phyloP scores from a whole-genome alignment of 2,797 vertebrate genomes.

The Gymnoscopelus braueri region DNA sequence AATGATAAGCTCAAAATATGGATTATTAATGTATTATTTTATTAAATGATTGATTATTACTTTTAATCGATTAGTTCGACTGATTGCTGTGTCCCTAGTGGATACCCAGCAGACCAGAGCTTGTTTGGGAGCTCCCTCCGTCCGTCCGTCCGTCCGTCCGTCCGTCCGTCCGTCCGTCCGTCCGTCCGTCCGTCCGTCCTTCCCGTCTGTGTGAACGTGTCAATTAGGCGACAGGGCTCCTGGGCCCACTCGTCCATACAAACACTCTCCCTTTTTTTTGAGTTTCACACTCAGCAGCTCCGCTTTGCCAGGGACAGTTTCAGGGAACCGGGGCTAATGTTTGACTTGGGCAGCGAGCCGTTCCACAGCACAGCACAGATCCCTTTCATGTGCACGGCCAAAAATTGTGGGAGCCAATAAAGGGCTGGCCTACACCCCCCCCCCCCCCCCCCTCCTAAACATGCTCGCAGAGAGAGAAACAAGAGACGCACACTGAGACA shows the following conservation, averaged over 20 bases:
- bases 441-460: background rate
- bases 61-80: no score
- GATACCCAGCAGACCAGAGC: no score
- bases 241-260: constrained; percentile 7
- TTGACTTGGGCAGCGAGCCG: constrained; percentile 16
- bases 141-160: background rate
- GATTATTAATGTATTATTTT: no score
- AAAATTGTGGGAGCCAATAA: constrained; percentile 13
- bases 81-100: no score
- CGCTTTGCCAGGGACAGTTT: constrained; percentile 3
- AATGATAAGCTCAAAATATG: no score
- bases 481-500: constrained; percentile 30
- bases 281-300: constrained; percentile 15
- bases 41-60: no score
- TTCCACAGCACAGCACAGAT: constrained; percentile 7
- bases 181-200: no score
- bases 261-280: constrained; percentile 12
- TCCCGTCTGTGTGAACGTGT: background rate
- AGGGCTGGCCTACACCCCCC: background rate
- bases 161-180: no score
- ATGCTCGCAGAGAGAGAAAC: constrained; percentile 38
- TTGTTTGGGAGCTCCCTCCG: no score
- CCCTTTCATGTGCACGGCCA: constrained; percentile 35
- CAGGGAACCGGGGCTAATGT: constrained; percentile 16
- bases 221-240: constrained; percentile 10